Percentiles rank a stretch among this genome's conserved stretches.
phyloP scores from a whole-genome alignment of 2,113 vertebrate genomes.

The Channa maculata region DNA sequence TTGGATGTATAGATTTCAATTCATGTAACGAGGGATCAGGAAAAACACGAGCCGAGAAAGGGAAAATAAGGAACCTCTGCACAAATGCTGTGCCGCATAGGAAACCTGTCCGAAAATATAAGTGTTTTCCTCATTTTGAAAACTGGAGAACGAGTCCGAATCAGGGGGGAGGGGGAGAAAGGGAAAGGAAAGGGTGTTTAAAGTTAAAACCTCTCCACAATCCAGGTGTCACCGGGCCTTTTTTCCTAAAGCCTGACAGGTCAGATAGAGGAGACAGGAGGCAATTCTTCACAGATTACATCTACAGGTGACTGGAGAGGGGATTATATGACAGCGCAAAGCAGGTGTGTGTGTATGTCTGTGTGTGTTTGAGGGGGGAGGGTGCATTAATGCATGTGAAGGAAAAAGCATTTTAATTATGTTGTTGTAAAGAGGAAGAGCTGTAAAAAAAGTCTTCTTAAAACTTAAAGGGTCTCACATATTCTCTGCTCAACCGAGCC shows the following conservation, averaged over 20 bases:
- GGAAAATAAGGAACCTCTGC: conserved; percentile 86
- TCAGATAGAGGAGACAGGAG: conserved; percentile 72
- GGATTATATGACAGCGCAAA: conserved; percentile 62
- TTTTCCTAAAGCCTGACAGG: conserved; percentile 63
- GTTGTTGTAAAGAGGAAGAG: not conserved
- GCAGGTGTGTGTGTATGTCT: conserved; percentile 66
- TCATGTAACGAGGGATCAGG: conserved; percentile 93
- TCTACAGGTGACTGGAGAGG: conserved; percentile 76
- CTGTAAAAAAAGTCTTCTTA: not conserved
- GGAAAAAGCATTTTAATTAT: not conserved
- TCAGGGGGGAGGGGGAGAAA: conserved; percentile 1
- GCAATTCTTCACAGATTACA: conserved; percentile 78
- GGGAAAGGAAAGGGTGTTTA: conserved; percentile 41
- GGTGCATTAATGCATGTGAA: not conserved
- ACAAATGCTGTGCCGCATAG: conserved; percentile 20
- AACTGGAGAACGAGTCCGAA: conserved; percentile 39
- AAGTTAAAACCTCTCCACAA: conserved; percentile 57
- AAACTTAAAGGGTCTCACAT: not conserved
- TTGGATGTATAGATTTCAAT: conserved; percentile 94
- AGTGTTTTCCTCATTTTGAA: conserved; percentile 87
- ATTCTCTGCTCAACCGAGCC: not conserved
- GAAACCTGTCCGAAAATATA: conserved; percentile 61
- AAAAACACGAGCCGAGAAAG: conserved; percentile 89
- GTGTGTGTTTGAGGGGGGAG: not conserved
- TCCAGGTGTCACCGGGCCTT: conserved; percentile 78